phyloP scores from a whole-genome alignment of 2,888 invertebrate species.

The Troilus luridus region DNA sequence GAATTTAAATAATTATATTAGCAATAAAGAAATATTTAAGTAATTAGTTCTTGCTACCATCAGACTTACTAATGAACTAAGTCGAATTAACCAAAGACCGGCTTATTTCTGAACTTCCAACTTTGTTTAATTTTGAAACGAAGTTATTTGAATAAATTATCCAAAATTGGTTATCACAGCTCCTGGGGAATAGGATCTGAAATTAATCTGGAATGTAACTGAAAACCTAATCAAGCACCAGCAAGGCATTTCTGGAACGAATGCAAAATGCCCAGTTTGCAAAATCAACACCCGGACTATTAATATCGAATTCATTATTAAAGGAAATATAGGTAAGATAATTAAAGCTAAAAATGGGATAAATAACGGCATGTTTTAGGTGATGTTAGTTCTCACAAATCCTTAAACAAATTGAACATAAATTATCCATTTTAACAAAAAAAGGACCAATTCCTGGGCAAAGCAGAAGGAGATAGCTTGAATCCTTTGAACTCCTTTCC shows the following conservation, averaged over 20 bases:
- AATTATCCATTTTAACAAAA: neutral
- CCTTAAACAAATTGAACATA: neutral
- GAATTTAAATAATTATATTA: no score
- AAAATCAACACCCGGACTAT: neutral
- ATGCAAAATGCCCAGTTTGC: neutral
- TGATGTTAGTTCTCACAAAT: neutral
- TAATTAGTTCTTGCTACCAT: neutral
- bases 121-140: neutral
- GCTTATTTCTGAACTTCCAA: neutral
- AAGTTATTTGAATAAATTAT: neutral
- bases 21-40: neutral
- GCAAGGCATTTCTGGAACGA: neutral
- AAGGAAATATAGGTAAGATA: neutral
- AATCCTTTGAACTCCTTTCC: neutral
- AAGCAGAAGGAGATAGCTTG: neutral
- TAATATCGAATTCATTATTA: neutral
- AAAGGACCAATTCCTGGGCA: neutral
- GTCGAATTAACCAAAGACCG: neutral
- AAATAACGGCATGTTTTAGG: neutral
- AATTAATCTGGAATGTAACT: neutral
- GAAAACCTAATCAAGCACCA: neutral
- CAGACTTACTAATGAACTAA: neutral
- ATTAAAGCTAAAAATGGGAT: neutral
- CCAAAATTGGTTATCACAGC: neutral
- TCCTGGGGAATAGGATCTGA: neutral